A percentile compares a stretch with the other conserved stretches of the same genome.
phyloP scores from a whole-genome alignment of 1,140 invertebrate species.

The Solen grandis region DNA sequence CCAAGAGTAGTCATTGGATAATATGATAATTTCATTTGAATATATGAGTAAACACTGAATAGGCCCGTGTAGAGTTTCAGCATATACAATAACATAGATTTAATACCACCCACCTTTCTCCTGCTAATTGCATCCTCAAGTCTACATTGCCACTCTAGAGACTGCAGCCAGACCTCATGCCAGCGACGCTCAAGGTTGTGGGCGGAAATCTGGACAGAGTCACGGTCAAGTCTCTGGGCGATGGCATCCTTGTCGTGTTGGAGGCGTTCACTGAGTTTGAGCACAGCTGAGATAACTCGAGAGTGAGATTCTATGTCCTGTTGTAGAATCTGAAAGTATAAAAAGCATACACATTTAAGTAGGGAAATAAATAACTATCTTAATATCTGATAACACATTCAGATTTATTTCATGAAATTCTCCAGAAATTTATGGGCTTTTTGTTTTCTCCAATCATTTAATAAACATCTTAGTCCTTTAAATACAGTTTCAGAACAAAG shows the following conservation, averaged over 20 bases:
- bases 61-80: too few species aligned
- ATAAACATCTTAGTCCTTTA: too few species aligned
- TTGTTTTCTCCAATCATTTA: too few species aligned
- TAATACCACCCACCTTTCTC: slow-evolving; percentile 63
- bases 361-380: not conserved
- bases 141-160: slow-evolving; percentile 93
- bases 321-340: slow-evolving; percentile 87
- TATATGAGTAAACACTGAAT: too few species aligned
- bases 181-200: slow-evolving; percentile 89
- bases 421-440: too few species aligned
- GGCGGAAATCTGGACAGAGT: slow-evolving; percentile 77
- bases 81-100: too few species aligned
- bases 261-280: slow-evolving; percentile 86
- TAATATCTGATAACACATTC: not conserved
- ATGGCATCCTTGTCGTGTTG: slow-evolving; percentile 61
- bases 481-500: too few species aligned
- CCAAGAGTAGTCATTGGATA: too few species aligned
- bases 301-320: slow-evolving; percentile 92
- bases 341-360: too few species aligned
- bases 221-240: slow-evolving; percentile 54
- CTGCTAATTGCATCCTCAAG: slow-evolving; percentile 84
- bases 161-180: slow-evolving; percentile 92
- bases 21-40: too few species aligned
- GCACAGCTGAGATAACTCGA: slow-evolving; percentile 89
- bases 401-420: too few species aligned